phyloP scores from a whole-genome alignment of 2,888 invertebrate genomes.

The Coleophora deauratella region DNA sequence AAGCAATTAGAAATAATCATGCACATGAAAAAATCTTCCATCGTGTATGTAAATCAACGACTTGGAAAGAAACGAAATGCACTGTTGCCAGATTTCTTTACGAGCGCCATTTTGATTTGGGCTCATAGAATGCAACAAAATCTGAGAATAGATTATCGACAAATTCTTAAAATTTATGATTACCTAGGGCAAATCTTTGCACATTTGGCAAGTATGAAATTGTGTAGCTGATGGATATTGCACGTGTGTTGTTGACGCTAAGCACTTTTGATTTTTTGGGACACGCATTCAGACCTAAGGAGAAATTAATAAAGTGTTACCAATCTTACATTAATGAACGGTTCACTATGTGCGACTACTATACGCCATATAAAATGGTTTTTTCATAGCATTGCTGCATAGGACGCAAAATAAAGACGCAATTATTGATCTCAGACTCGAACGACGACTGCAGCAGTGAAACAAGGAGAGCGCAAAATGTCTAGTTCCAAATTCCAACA shows the following conservation, averaged over 20 bases:
- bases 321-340: constrained; percentile 75
- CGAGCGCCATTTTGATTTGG: constrained; percentile 41
- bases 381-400: constrained; percentile 75
- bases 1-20: constrained; percentile 2
- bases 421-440: constrained; percentile 57
- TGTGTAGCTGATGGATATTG: constrained; percentile 45
- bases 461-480: constrained; percentile 24
- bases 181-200: not conserved
- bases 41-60: constrained; percentile 16
- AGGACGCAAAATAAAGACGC: constrained; percentile 67
- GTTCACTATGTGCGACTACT: constrained; percentile 75
- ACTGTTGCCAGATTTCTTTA: constrained; percentile 14
- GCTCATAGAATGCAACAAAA: not conserved
- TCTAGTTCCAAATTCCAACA: constrained; percentile 49
- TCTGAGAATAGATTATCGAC: not conserved
- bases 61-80: not conserved
- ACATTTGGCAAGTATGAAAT: constrained; percentile 4
- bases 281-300: constrained; percentile 39
- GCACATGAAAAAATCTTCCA: constrained; percentile 3
- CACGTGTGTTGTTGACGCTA: constrained; percentile 48
- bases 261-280: constrained; percentile 65
- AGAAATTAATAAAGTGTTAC: constrained; percentile 72
- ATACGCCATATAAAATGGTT: constrained; percentile 69
- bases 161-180: constrained; percentile 14
- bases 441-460: constrained; percentile 63